A percentile compares a stretch with the other conserved stretches of the same genome.
Evolutionary conservation across 2,113 vertebrate species (phyloP).

Genomic region (Orientallactaga bullata): DNA sequence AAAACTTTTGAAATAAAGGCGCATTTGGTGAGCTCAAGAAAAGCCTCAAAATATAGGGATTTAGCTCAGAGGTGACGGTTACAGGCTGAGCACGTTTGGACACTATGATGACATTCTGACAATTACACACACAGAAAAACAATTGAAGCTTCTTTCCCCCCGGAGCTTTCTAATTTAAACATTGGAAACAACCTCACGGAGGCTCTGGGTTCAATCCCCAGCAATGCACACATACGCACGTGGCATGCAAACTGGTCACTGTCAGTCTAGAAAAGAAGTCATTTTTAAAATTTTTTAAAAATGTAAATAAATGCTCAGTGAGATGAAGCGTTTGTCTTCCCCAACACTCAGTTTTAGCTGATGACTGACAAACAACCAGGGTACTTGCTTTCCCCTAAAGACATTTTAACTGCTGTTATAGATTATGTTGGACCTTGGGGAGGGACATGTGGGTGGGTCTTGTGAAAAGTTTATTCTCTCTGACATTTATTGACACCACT

Average conservation of each 20-base stretch:
- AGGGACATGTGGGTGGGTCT: background rate
- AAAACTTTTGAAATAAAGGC: no score
- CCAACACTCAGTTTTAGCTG: background rate
- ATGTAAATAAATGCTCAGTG: constrained; percentile 22
- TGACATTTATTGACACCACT: background rate
- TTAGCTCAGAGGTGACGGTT: background rate
- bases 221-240: no score
- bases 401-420: background rate
- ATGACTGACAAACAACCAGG: background rate
- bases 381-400: background rate
- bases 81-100: background rate
- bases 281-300: background rate
- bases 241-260: background rate
- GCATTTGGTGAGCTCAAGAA: no score
- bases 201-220: no score
- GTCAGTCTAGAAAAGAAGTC: background rate
- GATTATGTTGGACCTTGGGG: background rate
- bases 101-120: constrained; percentile 19
- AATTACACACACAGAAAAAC: constrained; percentile 36
- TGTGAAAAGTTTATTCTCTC: background rate
- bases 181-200: background rate
- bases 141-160: constrained; percentile 51
- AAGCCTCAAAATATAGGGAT: no score
- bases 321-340: background rate
- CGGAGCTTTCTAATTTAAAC: background rate